Base-by-base conservation (phyloP, 1,140 invertebrate species). In the Ceratoteleas bidentatus region DNA sequence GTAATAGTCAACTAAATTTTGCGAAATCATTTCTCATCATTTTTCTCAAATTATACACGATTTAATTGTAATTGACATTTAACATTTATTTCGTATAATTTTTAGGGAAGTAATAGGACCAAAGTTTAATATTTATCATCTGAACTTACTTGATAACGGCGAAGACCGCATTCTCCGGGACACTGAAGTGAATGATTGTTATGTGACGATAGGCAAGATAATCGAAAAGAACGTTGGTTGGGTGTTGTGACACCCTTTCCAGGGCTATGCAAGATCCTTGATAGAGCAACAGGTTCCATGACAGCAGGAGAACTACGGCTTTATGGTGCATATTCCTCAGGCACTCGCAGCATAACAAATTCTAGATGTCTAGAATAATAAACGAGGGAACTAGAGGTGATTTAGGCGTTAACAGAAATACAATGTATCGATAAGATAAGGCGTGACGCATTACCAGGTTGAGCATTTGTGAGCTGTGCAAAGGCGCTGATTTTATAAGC, bases 171-270 rank as follows among this genome's bases (percentile, higher is more conserved):
- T 87, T 88, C 54, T 88, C 86, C 11, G 90, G 91, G 6, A 92
- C 85, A 53, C 81, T 83, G 85, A 92, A 92, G 53, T 91, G 90
- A 11, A 92, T 75, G 15, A 92, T 87, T 36, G 90, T 86, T 54
- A 92, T 85, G 50, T 92, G 85, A 43, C 88, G 88, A 75, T 91
- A 92, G n/a, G 87, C 86, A 32, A 85, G 80, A 68, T 86, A 92
- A 68, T 91, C 89, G 58, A 79, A 84, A 5, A 92, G 83, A 6
- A 86, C 53, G 38, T 90, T 91, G 57, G 83, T 62, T 32, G 88
- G 86, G 68, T 87, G 87, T 38, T 87, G 84, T 6, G 86, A 86
- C 43, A 90, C 77, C 49, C 77, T 88, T 52, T 87, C 80, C 10
- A 88, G 58, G 47, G 87, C 85, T 50, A 77, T 85, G 38, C 85